Evolutionary conservation across 2,113 vertebrate species (phyloP).

Genomic region (Apodemus sylvaticus): DNA sequence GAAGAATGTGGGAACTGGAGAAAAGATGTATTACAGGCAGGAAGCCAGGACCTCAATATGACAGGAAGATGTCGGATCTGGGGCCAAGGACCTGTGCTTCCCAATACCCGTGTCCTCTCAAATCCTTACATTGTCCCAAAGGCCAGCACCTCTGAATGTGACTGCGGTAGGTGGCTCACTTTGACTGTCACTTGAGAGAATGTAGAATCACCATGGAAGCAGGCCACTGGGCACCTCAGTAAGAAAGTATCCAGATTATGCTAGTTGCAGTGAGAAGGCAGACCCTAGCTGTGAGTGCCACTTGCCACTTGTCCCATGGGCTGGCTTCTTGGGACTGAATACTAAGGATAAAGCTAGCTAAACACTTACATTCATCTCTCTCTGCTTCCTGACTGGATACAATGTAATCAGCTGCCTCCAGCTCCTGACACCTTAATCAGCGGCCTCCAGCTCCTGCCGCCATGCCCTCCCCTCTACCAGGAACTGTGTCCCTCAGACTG

Average conservation of each 20-base stretch:
- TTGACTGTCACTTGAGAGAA: background rate
- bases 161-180: background rate
- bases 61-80: background rate
- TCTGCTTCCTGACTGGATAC: background rate
- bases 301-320: background rate
- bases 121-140: background rate
- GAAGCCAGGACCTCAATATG: background rate
- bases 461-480: background rate
- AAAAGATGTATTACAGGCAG: background rate
- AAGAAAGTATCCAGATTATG: background rate
- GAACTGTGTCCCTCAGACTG: background rate
- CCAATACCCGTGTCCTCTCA: too few species aligned
- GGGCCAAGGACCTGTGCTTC: background rate
- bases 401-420: background rate
- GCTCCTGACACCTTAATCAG: background rate
- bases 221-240: background rate
- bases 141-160: background rate
- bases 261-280: background rate
- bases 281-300: background rate
- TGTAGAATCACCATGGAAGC: background rate
- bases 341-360: background rate
- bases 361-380: background rate
- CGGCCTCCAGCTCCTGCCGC: background rate
- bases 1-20: background rate
- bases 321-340: background rate